Evolutionary conservation across 2,888 invertebrate genomes (phyloP), one percentile per base, ranked within the genome.

Genomic region (Bombylius discolor): DNA sequence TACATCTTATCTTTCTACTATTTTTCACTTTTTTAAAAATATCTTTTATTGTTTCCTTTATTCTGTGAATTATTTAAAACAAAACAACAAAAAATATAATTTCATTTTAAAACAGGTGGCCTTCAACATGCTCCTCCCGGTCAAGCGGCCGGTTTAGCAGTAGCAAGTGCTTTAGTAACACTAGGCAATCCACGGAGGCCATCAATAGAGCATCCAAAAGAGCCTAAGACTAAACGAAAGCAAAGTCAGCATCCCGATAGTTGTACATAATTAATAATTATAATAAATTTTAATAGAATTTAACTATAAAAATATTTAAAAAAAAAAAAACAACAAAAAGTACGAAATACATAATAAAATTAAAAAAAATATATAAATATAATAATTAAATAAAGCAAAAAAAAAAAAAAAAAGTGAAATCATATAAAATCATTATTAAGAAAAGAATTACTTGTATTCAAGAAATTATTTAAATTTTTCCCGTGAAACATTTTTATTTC

Each of bases 151-250:
- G 92, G 91, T 58, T 78, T 93, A 67, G 90, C 91, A 47, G 89
- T 93, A 57, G 93, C 89, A 61, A 92, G 91, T 65, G 91, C 92
- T 64, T 81, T 93, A 64, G 92, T 93, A 64, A 90, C 92, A 60
- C 78, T 92, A 57, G 92, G 92, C 39, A 89, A 89, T 75, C 85
- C 85, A 47, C 78, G 85, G 63, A 83, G 85, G 69, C 79, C 84
- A 63, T 85, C 85, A 65, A 78, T 83, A 65, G 85, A 86, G 67
- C 80, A 73, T 64, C 60, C 63, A 59, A 74, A 74, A 69, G 74
- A 74, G 68, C 72, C 74, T 64, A 74, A 73, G 66, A 66, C 71
- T 59, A 74, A 74, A 67, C 70, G 74, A 66, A 74, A 74, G 67
- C 81, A 84, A 70, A 85, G 84, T 74, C 86, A 86, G 70, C 85